Conservation (phyloP, 2,888 invertebrate genomes). For the Drosophila colorata region DNA sequence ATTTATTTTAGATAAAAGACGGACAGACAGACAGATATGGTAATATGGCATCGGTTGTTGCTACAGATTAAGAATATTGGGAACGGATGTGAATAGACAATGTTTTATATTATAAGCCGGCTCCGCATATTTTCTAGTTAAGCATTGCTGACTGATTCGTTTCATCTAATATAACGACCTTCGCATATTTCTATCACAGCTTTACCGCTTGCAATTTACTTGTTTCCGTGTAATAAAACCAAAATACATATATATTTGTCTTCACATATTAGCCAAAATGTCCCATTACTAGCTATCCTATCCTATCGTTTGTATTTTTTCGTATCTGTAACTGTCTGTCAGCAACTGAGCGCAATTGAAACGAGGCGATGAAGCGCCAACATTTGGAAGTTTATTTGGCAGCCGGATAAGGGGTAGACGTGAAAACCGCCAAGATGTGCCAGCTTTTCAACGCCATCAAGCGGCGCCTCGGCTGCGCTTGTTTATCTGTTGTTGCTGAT, state of each 20-base stretch:
- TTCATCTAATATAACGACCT: slow-evolving; percentile 1
- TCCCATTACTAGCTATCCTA: slow-evolving; percentile 38
- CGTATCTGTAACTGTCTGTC: slow-evolving; percentile 59
- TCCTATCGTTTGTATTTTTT: slow-evolving; percentile 16
- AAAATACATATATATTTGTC: slow-evolving; percentile 34
- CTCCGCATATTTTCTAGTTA: no score
- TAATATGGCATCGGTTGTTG: no score
- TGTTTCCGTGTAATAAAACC: slow-evolving; percentile 33
- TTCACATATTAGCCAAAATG: slow-evolving; percentile 30
- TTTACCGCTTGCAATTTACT: slow-evolving; percentile 7
- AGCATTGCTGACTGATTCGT: background rate
- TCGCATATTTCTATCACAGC: background rate
- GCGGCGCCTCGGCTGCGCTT: slow-evolving; percentile 37
- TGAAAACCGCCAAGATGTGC: slow-evolving; percentile 51
- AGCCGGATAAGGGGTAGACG: slow-evolving; percentile 43
- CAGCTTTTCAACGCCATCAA: slow-evolving; percentile 61
- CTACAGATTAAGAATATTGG: no score
- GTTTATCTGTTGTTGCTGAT: slow-evolving; percentile 51
- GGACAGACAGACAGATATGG: no score
- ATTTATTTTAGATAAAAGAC: no score
- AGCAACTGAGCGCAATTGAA: slow-evolving; percentile 53
- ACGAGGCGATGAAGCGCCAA: slow-evolving; percentile 73
- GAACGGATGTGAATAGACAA: no score
- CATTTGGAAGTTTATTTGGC: slow-evolving; percentile 78
- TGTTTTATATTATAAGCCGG: no score